Evolutionary conservation across 2,797 vertebrate species (phyloP), one percentile per base, ranked within the genome.

Genomic region (Malacoctenus gilli): DNA sequence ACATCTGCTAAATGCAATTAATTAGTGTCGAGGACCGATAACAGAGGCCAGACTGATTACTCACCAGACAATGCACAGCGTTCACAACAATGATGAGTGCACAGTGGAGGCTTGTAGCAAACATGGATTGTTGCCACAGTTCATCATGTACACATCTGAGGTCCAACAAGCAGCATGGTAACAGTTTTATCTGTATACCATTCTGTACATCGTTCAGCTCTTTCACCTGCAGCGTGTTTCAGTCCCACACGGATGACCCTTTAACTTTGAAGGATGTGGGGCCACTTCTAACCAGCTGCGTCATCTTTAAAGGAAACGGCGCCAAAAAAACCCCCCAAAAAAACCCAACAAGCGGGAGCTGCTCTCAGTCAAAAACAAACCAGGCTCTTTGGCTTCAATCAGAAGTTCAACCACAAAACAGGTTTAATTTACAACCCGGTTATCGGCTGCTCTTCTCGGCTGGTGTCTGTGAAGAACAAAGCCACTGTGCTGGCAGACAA

Each of bases 21-120:
- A 47, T 47, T 10, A 28, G 14, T 18, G 5, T 46, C 9, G 11
- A 8, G 21, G 53, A 25, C n/a, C 34, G 20, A 30, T 8, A 21
- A 14, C 16, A 16, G 19, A 21, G 38, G 36, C 35, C 10, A 14
- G 8, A 39, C 15, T 42, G 70, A 40, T 40, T 39, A 64, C 7
- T 56, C 36, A 38, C 7, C 13, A 25, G 20, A 28, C 40, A 19
- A 40, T 1, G 14, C 2, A 8, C 0, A 9, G 8, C 11, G 32
- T n/a, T 8, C 25, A 34, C 14, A 31, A 6, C 18, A 20, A 3
- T 18, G 18, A 40, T 4, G 12, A 18, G 19, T 1, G 2, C 18
- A 18, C 38, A 12, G 38, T 12, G 18, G 38, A 20, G 37, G 5
- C 20, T 20, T 21, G 16, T 21, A 5, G 38, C 7, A 40, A 40